Base-by-base conservation (phyloP, 2,113 vertebrate genomes). In the Sinocyclocheilus grahami region DNA sequence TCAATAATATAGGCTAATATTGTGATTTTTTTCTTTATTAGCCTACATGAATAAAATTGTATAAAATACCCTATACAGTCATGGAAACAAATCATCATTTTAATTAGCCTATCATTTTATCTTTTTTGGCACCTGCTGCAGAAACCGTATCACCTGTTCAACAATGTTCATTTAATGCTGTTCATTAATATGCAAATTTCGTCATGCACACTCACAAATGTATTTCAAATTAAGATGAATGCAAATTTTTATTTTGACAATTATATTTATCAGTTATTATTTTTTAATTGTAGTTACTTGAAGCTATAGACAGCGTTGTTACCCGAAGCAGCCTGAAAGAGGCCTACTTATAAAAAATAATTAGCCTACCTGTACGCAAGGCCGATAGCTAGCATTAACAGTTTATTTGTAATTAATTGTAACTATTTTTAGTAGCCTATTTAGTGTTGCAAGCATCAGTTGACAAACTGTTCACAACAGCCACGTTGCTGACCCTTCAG, bases 391-490 rank as follows among this genome's bases (percentile, higher is more conserved):
- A 76, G 60, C 30, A 69, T 62, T n/a, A 74, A 24, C 20, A 30
- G 20, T 24, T 22, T 20, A 14, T 33, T 63, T 78, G 14, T 20
- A 37, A 76, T 60, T 30, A 58, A 55, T 69, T 62, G 39, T 27
- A 69, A 55, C 8, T 27, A 16, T 65, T 8, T 55, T 67, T 39
- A 39, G 13, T 22, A 10, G 11, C 10, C 20, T 33, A 76, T 83
- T 86, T 92, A 76, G 88, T 91, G 85, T 91, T 39, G n/a, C 39
- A 46, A 4, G 12, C 13, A 60, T 74, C 46, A 20, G 62, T 67
- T 27, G 33, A 7, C 37, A 37, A 42, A 53, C 22, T 46, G 30
- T 78, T 77, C 37, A 78, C 22, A 65, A 58, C 27, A 60, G 18
- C 27, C 48, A 79, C 33, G 46, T 58, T 46, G 37, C 10, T 74